Evolutionary conservation across 2,888 invertebrate genomes (phyloP), one percentile per base, ranked within the genome.

Genomic region (Calameuta pallipes): DNA sequence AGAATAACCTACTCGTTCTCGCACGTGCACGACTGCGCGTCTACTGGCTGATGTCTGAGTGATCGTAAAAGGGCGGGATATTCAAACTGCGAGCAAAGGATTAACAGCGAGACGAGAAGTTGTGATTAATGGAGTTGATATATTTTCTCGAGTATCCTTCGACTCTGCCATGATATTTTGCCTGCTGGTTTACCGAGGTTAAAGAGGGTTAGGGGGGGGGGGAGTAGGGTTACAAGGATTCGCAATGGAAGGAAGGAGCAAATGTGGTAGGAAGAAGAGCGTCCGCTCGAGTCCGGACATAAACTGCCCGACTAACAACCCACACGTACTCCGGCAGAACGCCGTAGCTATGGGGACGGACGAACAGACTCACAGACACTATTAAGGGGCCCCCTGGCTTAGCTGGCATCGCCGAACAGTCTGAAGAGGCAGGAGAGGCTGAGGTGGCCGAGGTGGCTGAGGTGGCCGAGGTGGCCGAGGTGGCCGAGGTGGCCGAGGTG

Each of bases 291-390:
- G 74, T 74, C 73, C 73, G 69, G 75, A 37, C 87, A 90, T 90
- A 90, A 90, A 90, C 88, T 89, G 89, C 83, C 84, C 87, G 89
- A 88, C 89, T 89, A 89, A 89, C 90, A 89, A 90, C 90, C 89
- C 88, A 90, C 90, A 89, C 90, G 89, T 88, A 88, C 85, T 82
- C 82, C 76, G 78, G 78, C 79, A 31, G 71, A 31, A 80, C 77
- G 76, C 75, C 80, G 82, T 82, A 77, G 77, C 78, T 80, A 76
- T 80, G 78, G 81, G 75, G 80, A 81, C 82, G 80, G 76, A 80
- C 81, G 79, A 79, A 80, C 74, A 4, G 74, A 74, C 74, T 30
- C 74, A 83, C 85, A 83, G 86, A 84, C 85, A 85, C 85, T 84
- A 87, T 85, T 84, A 87, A 84, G 81, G 74, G 12, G 70, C 82